Conservation (phyloP, 2,113 vertebrate genomes). For the Serilophus lunatus region DNA sequence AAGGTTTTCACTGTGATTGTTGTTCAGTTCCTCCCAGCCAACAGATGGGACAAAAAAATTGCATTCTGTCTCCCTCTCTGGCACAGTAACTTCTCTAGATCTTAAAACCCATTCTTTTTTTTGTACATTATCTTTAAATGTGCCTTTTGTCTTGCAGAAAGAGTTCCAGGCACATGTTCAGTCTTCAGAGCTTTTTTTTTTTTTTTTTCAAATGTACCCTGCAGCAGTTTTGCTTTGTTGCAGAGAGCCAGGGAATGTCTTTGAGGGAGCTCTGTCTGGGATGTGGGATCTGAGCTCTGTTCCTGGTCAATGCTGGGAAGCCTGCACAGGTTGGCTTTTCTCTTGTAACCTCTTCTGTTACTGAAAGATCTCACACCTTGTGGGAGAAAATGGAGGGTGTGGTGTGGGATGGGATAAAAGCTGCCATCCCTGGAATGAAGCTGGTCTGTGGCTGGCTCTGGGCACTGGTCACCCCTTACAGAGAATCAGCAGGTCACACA, state of each 20-base stretch:
- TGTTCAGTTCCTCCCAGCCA: background rate
- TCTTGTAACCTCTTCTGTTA: background rate
- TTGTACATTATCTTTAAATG: slow-evolving; percentile 25
- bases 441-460: background rate
- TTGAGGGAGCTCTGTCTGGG: background rate
- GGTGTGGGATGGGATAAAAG: background rate
- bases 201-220: background rate
- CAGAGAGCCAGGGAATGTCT: background rate
- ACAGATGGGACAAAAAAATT: slow-evolving; percentile 15
- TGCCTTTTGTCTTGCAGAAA: slow-evolving; percentile 41
- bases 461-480: background rate
- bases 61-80: background rate
- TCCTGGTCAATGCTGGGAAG: fast-evolving
- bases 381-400: background rate
- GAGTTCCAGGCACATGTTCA: slow-evolving; percentile 9
- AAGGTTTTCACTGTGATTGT: background rate
- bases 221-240: slow-evolving; percentile 11
- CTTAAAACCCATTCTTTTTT: slow-evolving; percentile 12
- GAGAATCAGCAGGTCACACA: background rate
- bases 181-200: background rate
- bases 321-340: background rate
- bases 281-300: background rate
- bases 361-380: background rate
- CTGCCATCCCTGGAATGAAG: background rate
- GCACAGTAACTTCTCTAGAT: background rate